phyloP scores from a whole-genome alignment of 2,797 vertebrate genomes.

The Delichon dasypus region DNA sequence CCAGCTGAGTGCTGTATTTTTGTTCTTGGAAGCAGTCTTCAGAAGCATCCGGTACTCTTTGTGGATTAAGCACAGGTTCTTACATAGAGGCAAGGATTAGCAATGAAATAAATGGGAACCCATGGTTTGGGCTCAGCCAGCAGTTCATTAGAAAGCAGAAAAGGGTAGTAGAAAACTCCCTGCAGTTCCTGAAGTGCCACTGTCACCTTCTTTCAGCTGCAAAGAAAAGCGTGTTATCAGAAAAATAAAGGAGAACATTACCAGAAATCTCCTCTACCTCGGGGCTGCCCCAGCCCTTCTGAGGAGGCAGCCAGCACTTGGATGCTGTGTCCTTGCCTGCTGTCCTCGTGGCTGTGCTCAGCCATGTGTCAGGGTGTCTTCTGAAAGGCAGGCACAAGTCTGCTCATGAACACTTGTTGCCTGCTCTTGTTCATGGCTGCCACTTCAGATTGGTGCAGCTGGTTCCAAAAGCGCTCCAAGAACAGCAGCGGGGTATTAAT shows the following conservation, averaged over 20 bases:
- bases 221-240: not conserved
- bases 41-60: conserved; percentile 11
- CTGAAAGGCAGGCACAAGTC: not conserved
- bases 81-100: conserved; percentile 34
- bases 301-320: not conserved
- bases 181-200: not conserved
- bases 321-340: not conserved
- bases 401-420: not conserved
- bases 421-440: conserved; percentile 11
- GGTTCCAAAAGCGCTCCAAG: not conserved
- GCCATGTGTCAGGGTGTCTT: not conserved
- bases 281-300: not conserved
- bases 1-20: conserved; percentile 31
- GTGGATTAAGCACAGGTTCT: conserved; percentile 54
- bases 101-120: not conserved
- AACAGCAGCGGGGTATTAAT: not conserved
- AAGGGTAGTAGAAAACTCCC: not conserved
- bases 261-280: not conserved
- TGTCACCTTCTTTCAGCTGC: not conserved
- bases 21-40: conserved; percentile 31
- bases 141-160: conserved; percentile 28
- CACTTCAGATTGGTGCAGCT: not conserved
- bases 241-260: not conserved
- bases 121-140: not conserved
- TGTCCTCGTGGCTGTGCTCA: not conserved